A percentile compares a stretch with the other conserved stretches of the same genome.
phyloP scores from a whole-genome alignment of 2,113 vertebrate genomes.

The Petromus typicus region DNA sequence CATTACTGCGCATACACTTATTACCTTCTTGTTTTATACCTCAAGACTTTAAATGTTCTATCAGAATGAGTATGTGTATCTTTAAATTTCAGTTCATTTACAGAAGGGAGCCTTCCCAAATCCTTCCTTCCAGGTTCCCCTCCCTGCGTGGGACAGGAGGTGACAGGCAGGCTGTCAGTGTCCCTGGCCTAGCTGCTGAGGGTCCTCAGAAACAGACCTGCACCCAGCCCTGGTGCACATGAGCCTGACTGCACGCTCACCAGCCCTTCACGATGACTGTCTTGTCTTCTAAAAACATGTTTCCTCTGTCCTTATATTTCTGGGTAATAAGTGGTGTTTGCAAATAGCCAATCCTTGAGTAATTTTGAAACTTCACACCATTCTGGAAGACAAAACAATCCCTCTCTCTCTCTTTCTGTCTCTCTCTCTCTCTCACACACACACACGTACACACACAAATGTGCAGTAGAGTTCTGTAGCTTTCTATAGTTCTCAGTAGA shows the following conservation, averaged over 20 bases:
- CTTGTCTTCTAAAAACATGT: conserved; percentile 25
- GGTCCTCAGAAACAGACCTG: neutral
- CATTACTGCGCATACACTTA: neutral
- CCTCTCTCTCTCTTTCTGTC: neutral
- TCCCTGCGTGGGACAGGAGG: neutral
- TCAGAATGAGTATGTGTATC: neutral
- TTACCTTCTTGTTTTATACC: neutral
- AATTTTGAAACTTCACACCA: conserved; percentile 5
- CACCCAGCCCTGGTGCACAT: neutral
- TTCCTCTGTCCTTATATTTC: conserved; percentile 35
- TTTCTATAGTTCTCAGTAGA: conserved; percentile 22
- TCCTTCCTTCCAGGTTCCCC: conserved; percentile 13
- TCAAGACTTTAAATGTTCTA: neutral
- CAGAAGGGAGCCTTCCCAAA: conserved; percentile 64
- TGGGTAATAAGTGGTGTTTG: neutral
- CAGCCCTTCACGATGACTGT: neutral
- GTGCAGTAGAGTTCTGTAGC: conserved; percentile 14
- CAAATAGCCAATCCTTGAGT: conserved; percentile 6
- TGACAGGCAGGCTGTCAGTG: neutral
- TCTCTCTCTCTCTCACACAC: no score
- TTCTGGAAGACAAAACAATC: conserved; percentile 43
- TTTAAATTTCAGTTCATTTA: conserved; percentile 25
- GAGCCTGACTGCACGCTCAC: neutral
- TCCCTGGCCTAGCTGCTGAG: neutral
- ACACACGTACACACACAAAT: neutral